Base-by-base conservation (phyloP, 2,797 vertebrate genomes). In the Kryptolebias ocellatus region DNA sequence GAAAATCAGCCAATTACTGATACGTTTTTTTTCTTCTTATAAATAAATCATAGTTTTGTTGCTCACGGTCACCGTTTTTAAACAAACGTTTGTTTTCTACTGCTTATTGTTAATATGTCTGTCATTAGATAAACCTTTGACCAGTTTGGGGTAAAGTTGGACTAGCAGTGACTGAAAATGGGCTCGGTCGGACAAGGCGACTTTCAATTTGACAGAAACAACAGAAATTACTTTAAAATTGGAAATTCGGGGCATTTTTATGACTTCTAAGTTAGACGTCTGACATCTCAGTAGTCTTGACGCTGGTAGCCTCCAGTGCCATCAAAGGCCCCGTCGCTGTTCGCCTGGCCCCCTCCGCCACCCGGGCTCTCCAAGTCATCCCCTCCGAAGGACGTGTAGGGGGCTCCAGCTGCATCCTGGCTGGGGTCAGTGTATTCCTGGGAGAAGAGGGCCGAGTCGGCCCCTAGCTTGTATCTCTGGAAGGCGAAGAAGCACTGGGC, bases 361-460 rank as follows among this genome's bases (percentile, higher is more conserved):
- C 87, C 92, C 2, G 95, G 90, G 75, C 94, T 89, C 88, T 95
- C 96, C 73, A 93, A 87, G 62, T 91, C 89, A 0, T 93, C 92
- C 11, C 86, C 91, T 0, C 88, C 80, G 4, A 92, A 93, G 0
- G 94, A 92, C 42, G 94, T 94, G 90, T 97, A 97, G 58, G 97
- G 96, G 60, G 95, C 94, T 78, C 95, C 84, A 5, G 78, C 93
- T 47, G 95, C 94, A 54, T 98, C 96, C 94, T 96, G 97, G 92
- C 95, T 97, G 72, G 97, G 97, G 90, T 98, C 97, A 71, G 92
- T 96, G 95, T 98, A 98, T 76, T 98, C 97, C 92, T 97, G 96
- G 90, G 96, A 97, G 95, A 98, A 98, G 78, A 98, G 95, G 64
- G 96, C 95, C 0, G 96, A 98, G 92, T 99, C 96, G 65, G 96